Base-by-base conservation (phyloP, 2,797 vertebrate genomes). In the Eupleurogrammus muticus region DNA sequence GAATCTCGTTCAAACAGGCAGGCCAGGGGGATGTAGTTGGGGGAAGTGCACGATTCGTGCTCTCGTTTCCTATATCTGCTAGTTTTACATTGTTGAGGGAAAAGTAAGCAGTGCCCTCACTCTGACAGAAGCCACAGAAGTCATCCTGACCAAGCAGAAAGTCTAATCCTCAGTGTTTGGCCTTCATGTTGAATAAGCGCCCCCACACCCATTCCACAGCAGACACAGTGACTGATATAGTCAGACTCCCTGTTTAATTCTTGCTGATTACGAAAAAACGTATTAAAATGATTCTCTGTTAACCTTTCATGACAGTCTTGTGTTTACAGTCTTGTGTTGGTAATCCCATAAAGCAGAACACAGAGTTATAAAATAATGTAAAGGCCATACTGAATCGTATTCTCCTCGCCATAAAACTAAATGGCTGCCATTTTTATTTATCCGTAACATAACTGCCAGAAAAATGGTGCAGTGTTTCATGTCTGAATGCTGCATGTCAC, bases 381-480 rank as follows among this genome's bases (percentile, higher is more conserved):
- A 35, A 32, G 46, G 21, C n/a, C 13, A 42, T 36, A 55, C n/a
- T 59, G 16, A 73, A 63, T 61, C 40, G 0, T 36, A 1, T 71
- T 63, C 7, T 54, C 16, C 42, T 55, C n/a, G n/a, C 51, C 36
- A 63, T 28, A 10, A 46, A 35, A 47, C 34, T 65, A 24, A 62
- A 62, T 52, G 32, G 19, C 52, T 44, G 9, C 32, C 11, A 46
- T 61, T 68, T 60, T 35, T 70, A 61, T 73, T 72, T 44, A 51
- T 61, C 40, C 47, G 17, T 50, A 67, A 53, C 34, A 70, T 59
- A 60, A 53, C 57, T 66, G 21, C 20, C 46, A 48, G 60, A 38
- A 65, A 70, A 70, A 2, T 40, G 19, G 59, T 28, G 56, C 35
- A 52, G 53, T 62, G 50, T 65, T 68, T 77, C 32, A 51, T 62